Percentiles rank a stretch among this genome's conserved stretches.
These are phyloP conservation scores for Dendroctonus valens DNA, from an alignment of 1,140 invertebrate genomes.

Conservation along the genomic window DNA sequence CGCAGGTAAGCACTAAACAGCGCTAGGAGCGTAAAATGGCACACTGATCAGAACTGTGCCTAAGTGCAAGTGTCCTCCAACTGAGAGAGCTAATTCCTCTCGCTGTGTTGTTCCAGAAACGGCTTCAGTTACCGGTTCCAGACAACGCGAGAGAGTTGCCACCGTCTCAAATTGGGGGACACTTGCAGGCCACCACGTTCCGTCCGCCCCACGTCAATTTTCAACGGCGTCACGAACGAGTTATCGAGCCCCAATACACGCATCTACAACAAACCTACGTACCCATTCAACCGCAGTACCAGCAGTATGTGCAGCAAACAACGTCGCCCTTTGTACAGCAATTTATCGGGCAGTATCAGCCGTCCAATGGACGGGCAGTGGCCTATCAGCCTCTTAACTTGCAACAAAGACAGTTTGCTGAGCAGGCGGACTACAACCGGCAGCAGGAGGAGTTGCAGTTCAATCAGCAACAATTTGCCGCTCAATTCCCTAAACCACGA, in stretches of 20 bases:
- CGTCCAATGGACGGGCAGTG: conserved; percentile 27
- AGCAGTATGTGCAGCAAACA: conserved; percentile 36
- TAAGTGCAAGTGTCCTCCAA: conserved; percentile 27
- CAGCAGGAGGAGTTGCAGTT: conserved; percentile 7
- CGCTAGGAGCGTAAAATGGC: too few relatives aligned
- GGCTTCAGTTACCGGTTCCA: conserved; percentile 38
- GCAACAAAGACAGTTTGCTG: conserved; percentile 33
- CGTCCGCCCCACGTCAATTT: conserved; percentile 38
- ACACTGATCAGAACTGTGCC: too few relatives aligned
- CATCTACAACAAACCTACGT: conserved; percentile 30
- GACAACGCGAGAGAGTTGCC: conserved; percentile 38
- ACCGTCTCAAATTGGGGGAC: conserved; percentile 43
- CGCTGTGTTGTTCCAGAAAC: conserved; percentile 50
- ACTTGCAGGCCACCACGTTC: conserved; percentile 47
- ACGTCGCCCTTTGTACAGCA: conserved; percentile 43
- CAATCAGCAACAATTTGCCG: conserved; percentile 32
- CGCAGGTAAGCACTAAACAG: conserved; percentile 69
- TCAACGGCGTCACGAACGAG: conserved; percentile 24
- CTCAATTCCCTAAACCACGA: conserved; percentile 36
- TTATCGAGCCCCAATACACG: conserved; percentile 24
- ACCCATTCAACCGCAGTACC: conserved; percentile 43
- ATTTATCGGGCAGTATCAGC: conserved; percentile 27
- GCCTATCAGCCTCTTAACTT: conserved; percentile 39
- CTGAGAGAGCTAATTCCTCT: conserved; percentile 1
- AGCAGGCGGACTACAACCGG: conserved; percentile 36